phyloP scores from a whole-genome alignment of 2,888 invertebrate species.

The Drosophila anomalata region DNA sequence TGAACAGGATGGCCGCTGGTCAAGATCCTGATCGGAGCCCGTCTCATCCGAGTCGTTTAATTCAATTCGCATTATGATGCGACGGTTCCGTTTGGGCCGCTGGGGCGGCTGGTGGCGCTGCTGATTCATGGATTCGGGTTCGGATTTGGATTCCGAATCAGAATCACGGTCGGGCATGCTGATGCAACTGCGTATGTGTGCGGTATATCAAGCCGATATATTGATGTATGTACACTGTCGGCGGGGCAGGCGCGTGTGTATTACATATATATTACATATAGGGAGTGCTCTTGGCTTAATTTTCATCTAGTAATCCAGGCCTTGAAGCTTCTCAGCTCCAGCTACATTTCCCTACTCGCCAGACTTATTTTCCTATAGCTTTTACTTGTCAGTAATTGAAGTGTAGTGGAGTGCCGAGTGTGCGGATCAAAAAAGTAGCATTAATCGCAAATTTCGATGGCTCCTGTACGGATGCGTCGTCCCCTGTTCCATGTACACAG shows the following conservation, averaged over 20 bases:
- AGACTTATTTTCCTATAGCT: slow-evolving; percentile 4
- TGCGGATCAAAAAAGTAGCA: slow-evolving; percentile 29
- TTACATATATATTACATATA: slow-evolving; percentile 38
- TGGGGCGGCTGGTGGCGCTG: slow-evolving; percentile 64
- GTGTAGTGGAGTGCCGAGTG: slow-evolving; percentile 12
- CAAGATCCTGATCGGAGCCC: slow-evolving; percentile 54
- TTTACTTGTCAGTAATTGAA: slow-evolving; percentile 37
- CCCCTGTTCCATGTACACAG: not conserved
- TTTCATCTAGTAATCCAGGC: slow-evolving; percentile 27
- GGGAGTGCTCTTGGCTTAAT: slow-evolving; percentile 39
- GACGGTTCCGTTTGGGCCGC: slow-evolving; percentile 72
- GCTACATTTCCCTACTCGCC: slow-evolving; percentile 32
- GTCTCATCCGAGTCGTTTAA: slow-evolving; percentile 81
- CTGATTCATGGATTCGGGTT: slow-evolving; percentile 68
- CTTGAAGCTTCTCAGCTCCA: slow-evolving; percentile 11
- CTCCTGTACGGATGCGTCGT: slow-evolving; percentile 2
- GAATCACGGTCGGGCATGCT: slow-evolving; percentile 59
- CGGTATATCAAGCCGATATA: slow-evolving; percentile 33
- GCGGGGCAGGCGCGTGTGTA: slow-evolving; percentile 27
- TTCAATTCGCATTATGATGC: slow-evolving; percentile 83
- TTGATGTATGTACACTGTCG: slow-evolving; percentile 43
- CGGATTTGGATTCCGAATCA: slow-evolving; percentile 59
- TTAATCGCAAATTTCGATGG: slow-evolving; percentile 36
- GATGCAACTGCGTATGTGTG: slow-evolving; percentile 65
- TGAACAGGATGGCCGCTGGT: slow-evolving; percentile 65